Conservation (phyloP, 2,113 vertebrate species). For the Laticauda laticaudata region DNA sequence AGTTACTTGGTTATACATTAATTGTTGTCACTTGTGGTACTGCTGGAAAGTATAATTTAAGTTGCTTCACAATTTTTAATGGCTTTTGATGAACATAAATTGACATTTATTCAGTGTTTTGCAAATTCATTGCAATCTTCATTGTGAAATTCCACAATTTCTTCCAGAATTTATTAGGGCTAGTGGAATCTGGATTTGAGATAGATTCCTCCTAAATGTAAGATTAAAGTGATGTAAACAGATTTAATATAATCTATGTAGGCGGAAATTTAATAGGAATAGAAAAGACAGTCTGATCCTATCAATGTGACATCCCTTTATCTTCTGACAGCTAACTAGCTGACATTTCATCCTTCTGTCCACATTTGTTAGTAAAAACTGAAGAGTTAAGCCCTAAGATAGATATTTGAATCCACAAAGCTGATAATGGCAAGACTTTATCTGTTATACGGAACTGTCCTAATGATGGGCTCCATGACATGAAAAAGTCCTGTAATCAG, state of each 20-base stretch:
- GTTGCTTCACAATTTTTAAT: not conserved
- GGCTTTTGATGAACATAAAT: not conserved
- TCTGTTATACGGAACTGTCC: slow-evolving; percentile 50
- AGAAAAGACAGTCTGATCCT: not conserved
- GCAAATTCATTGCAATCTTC: not conserved
- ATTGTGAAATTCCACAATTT: not conserved
- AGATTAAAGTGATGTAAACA: not conserved
- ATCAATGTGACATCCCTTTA: not conserved
- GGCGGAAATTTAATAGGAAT: not conserved
- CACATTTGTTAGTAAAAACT: slow-evolving; percentile 37
- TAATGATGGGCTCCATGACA: slow-evolving; percentile 54
- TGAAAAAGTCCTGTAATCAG: slow-evolving; percentile 34
- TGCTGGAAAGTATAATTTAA: not conserved
- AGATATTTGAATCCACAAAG: slow-evolving; percentile 34
- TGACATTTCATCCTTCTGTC: slow-evolving; percentile 40
- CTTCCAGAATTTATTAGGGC: not conserved
- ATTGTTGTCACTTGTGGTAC: not conserved
- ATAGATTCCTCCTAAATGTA: not conserved
- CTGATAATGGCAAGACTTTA: slow-evolving; percentile 48
- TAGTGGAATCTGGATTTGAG: not conserved
- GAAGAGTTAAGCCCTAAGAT: not conserved
- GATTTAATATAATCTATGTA: not conserved
- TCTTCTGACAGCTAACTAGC: slow-evolving; percentile 31
- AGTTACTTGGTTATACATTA: not conserved
- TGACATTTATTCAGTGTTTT: not conserved